A percentile compares a stretch with the other conserved stretches of the same genome.
Evolutionary conservation across 2,797 vertebrate species (phyloP).

Genomic region (Spinus olivaceus): DNA sequence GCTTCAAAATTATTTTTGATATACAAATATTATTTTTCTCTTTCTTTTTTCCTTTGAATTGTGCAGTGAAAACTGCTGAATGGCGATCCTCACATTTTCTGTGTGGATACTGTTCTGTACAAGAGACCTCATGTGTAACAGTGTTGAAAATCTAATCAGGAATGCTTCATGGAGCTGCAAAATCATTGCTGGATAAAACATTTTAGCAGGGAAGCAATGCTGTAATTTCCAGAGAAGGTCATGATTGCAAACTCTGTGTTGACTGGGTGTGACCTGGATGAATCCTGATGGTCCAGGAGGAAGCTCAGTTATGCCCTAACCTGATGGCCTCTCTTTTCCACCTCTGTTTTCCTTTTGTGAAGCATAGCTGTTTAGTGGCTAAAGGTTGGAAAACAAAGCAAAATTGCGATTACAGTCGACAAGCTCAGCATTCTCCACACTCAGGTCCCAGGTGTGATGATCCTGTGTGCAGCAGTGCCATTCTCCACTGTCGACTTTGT

Average conservation of each 20-base stretch:
- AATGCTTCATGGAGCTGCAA: constrained; percentile 50
- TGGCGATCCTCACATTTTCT: neutral
- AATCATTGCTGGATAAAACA: constrained; percentile 39
- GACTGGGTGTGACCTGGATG: neutral
- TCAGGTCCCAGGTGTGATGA: neutral
- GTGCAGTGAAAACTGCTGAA: neutral
- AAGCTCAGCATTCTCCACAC: constrained; percentile 1
- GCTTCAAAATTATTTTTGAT: neutral
- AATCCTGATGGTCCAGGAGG: neutral
- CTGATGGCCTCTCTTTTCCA: neutral
- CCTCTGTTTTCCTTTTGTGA: neutral
- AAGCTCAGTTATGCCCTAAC: neutral
- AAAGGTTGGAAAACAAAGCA: constrained; percentile 24
- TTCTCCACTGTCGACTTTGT: neutral
- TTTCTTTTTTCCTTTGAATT: neutral
- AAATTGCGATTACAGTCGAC: neutral
- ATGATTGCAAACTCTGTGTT: neutral
- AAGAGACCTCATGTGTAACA: constrained; percentile 36
- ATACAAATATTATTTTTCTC: neutral
- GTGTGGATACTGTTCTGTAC: neutral
- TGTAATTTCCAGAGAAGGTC: constrained; percentile 56
- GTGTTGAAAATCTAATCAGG: constrained; percentile 65
- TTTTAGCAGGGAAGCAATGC: constrained; percentile 40
- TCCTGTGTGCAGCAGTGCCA: neutral
- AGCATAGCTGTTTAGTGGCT: neutral